A percentile compares a stretch with the other conserved stretches of the same genome.
phyloP scores from a whole-genome alignment of 2,888 invertebrate genomes.

The Brachypterus glaber region DNA sequence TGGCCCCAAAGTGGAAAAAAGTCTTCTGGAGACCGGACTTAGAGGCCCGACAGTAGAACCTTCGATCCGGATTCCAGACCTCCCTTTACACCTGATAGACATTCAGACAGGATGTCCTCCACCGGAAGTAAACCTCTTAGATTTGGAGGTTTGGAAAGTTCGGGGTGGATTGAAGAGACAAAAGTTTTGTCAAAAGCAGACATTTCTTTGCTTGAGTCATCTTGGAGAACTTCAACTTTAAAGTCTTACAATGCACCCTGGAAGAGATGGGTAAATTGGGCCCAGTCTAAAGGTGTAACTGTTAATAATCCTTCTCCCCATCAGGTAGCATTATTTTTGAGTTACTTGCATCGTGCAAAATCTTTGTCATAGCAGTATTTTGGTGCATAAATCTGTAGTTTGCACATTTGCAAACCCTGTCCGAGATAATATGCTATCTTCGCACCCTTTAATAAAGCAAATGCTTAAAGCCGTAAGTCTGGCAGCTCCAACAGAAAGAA shows the following conservation, averaged over 20 bases:
- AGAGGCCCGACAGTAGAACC: slow-evolving; percentile 20
- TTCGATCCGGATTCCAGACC: slow-evolving; percentile 12
- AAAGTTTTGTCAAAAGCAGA: slow-evolving; percentile 1
- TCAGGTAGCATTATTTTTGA: too few relatives aligned
- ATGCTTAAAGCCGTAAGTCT: slow-evolving; percentile 11
- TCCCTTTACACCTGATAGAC: slow-evolving; percentile 12
- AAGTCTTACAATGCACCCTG: slow-evolving; percentile 11
- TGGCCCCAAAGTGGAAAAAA: slow-evolving; percentile 22
- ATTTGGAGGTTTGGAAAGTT: too few relatives aligned
- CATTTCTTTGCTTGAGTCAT: slow-evolving; percentile 5
- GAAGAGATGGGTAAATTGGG: slow-evolving; percentile 9
- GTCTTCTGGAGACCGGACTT: slow-evolving; percentile 29
- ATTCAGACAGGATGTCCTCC: slow-evolving; percentile 6
- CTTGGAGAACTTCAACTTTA: slow-evolving; percentile 13
- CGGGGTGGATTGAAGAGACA: slow-evolving; percentile 11
- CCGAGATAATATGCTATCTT: too few relatives aligned
- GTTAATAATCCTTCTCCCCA: too few relatives aligned
- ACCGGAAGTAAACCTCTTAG: slow-evolving; percentile 6
- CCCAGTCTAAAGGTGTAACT: too few relatives aligned
- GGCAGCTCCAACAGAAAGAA: background rate
- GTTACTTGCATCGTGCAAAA: too few relatives aligned
- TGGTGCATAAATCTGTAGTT: too few relatives aligned
- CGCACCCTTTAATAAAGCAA: slow-evolving; percentile 9
- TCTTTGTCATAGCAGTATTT: too few relatives aligned
- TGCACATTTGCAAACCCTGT: too few relatives aligned